Conservation (phyloP, 2,113 vertebrate genomes). For the Trinectes maculatus region DNA sequence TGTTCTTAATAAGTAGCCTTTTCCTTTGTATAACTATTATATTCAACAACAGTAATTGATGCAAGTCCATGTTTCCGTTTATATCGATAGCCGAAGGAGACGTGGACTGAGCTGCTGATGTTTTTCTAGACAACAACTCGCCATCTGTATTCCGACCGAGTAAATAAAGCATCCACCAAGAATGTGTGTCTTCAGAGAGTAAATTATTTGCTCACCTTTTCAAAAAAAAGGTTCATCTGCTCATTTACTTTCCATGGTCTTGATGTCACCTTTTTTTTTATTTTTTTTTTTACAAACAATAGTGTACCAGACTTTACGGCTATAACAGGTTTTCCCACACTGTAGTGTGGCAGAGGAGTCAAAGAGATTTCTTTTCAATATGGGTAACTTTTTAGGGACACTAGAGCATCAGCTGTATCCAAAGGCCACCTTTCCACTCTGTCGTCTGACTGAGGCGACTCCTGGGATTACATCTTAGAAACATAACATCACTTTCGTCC, state of each 20-base stretch:
- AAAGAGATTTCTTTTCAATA: conserved; percentile 4
- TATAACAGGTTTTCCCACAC: conserved; percentile 3
- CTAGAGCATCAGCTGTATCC: not conserved
- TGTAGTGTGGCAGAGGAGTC: conserved; percentile 5
- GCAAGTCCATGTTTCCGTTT: conserved; percentile 7
- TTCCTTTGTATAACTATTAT: not conserved
- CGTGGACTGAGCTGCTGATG: not conserved
- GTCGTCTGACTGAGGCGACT: conserved; percentile 9
- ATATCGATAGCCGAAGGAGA: not conserved
- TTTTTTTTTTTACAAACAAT: not conserved
- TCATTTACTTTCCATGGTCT: conserved; percentile 27
- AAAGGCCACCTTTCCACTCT: not conserved
- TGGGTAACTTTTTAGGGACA: not conserved
- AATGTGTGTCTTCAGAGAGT: conserved; percentile 18
- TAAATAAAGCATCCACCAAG: not conserved
- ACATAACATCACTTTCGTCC: conserved; percentile 9
- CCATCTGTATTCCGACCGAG: not conserved
- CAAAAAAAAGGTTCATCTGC: conserved; percentile 30
- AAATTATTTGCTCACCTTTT: conserved; percentile 1
- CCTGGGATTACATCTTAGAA: not conserved
- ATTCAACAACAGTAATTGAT: conserved; percentile 6
- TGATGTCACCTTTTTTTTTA: conserved; percentile 7
- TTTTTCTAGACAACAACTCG: not conserved
- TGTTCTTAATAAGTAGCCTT: conserved; percentile 11
- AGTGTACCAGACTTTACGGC: not conserved